Percentiles rank a stretch among this genome's conserved stretches.
phyloP scores from a whole-genome alignment of 2,797 vertebrate genomes.

The Halcyon badia region DNA sequence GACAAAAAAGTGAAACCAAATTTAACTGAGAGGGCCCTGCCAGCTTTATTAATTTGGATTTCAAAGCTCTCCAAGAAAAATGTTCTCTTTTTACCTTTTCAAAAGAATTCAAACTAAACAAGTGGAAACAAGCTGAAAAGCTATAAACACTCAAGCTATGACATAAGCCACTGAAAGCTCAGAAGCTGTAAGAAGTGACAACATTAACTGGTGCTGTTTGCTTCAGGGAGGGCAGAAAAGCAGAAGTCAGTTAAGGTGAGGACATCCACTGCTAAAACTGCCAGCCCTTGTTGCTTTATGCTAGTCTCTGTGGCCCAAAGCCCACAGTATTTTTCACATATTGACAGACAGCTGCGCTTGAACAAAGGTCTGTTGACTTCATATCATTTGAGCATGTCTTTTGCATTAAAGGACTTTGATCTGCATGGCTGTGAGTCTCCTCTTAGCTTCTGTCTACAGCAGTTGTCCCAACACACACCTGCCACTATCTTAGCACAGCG shows the following conservation, averaged over 20 bases:
- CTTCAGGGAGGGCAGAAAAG: conserved; percentile 1
- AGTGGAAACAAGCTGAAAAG: conserved; percentile 16
- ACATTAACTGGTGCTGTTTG: not conserved
- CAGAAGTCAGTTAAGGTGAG: conserved; percentile 7
- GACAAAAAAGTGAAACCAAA: conserved; percentile 30
- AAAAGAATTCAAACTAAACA: conserved; percentile 27
- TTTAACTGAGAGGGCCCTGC: conserved; percentile 2
- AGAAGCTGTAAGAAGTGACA: conserved; percentile 3
- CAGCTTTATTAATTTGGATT: conserved; percentile 41
- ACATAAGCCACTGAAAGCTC: conserved; percentile 7
- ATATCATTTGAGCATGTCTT: not conserved
- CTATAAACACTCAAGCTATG: conserved; percentile 37
- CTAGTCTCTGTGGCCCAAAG: not conserved
- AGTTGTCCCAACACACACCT: not conserved
- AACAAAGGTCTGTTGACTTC: conserved; percentile 2
- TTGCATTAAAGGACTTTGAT: not conserved
- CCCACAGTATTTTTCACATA: not conserved
- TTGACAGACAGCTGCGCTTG: not conserved
- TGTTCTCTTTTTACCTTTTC: conserved; percentile 38
- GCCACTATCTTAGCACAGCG: not conserved
- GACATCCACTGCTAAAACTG: not conserved
- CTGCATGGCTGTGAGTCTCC: not conserved
- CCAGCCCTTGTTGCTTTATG: not conserved
- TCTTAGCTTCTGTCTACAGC: not conserved
- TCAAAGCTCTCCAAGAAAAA: conserved; percentile 57